phyloP scores from a whole-genome alignment of 2,113 vertebrate genomes.

The Apteryx mantelli region DNA sequence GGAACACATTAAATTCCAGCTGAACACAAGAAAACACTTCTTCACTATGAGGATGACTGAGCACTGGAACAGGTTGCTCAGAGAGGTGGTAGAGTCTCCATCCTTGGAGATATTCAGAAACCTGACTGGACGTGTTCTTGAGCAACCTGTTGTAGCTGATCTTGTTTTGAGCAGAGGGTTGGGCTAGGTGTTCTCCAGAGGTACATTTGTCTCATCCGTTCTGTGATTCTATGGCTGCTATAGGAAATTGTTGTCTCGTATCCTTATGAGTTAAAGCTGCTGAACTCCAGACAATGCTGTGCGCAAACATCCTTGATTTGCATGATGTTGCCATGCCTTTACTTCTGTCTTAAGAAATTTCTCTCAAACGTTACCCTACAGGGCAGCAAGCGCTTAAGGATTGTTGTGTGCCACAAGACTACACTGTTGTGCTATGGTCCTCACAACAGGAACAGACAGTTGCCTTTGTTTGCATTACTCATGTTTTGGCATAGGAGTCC shows the following conservation, averaged over 20 bases:
- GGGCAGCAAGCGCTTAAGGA: background rate
- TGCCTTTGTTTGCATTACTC: background rate
- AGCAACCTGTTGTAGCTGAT: background rate
- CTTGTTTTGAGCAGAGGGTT: background rate
- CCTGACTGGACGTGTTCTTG: background rate
- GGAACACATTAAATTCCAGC: background rate
- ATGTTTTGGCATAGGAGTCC: background rate
- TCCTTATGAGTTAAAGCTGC: background rate
- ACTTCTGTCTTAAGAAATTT: background rate
- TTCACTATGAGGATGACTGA: background rate
- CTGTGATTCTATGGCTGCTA: background rate
- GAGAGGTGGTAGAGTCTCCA: background rate
- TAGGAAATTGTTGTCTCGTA: background rate
- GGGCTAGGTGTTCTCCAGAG: background rate
- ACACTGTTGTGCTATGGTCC: background rate
- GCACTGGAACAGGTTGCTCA: background rate
- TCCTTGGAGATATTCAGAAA: background rate
- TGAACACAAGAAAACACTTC: background rate
- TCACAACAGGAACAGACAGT: too few species aligned
- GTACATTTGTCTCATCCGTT: accelerated
- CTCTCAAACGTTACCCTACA: accelerated
- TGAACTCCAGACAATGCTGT: background rate
- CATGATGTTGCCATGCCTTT: background rate
- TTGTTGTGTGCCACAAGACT: accelerated
- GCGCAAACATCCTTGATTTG: background rate